These are phyloP conservation scores for Phalloptychus januarius DNA, from an alignment of 2,797 vertebrate species.

Conservation along the genomic window DNA sequence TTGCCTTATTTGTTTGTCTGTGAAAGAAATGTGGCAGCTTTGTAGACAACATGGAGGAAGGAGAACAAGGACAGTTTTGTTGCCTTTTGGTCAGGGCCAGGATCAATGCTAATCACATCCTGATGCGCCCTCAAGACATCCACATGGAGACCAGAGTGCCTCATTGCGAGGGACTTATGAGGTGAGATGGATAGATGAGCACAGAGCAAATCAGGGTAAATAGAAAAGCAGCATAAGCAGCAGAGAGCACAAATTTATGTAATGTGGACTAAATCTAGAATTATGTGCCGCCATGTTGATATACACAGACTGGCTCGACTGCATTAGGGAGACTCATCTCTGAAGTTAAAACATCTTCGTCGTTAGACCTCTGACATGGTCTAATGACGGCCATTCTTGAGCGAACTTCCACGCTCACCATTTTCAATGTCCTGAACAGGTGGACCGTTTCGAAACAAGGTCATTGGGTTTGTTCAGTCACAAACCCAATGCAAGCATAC, in stretches of 20 bases:
- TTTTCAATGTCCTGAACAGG: not conserved
- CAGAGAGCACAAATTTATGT: conserved; percentile 12
- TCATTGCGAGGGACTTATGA: conserved; percentile 35
- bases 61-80: conserved; percentile 42
- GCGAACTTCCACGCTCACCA: conserved; percentile 54
- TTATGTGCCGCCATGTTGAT: conserved; percentile 68
- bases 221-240: conserved; percentile 3
- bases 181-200: conserved; percentile 40
- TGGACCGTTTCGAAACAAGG: not conserved
- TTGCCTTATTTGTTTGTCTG: conserved; percentile 51
- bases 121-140: conserved; percentile 6
- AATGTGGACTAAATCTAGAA: conserved; percentile 41
- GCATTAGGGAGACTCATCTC: conserved; percentile 66
- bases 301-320: conserved; percentile 67
- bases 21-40: conserved; percentile 48
- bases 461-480: not conserved
- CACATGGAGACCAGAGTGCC: conserved; percentile 3
- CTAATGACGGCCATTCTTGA: conserved; percentile 78
- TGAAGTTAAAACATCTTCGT: conserved; percentile 68
- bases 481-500: no score
- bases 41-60: conserved; percentile 15
- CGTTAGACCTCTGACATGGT: conserved; percentile 80
- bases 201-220: conserved; percentile 10
- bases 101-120: conserved; percentile 39
- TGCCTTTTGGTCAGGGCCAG: conserved; percentile 25